phyloP scores from a whole-genome alignment of 2,888 invertebrate species.

The Athrips mouffetella region DNA sequence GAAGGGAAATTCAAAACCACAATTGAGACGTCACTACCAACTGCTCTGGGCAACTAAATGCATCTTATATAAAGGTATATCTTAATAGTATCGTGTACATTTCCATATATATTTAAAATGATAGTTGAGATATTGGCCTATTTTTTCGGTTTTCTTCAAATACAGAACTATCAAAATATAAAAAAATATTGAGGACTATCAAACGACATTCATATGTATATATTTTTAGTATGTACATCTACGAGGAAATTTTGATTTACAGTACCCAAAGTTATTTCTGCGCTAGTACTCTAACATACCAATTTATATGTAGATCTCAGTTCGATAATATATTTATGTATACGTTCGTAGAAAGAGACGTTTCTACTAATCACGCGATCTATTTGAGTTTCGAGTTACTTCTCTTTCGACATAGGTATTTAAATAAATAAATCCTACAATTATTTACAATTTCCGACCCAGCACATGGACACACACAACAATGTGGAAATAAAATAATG shows the following conservation, averaged over 20 bases:
- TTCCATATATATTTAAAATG: conserved; percentile 58
- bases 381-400: conserved; percentile 50
- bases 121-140: conserved; percentile 76
- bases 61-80: conserved; percentile 50
- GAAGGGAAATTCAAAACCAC: conserved; percentile 49
- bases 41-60: conserved; percentile 71
- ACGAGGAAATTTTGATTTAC: conserved; percentile 67
- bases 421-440: conserved; percentile 73
- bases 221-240: conserved; percentile 71
- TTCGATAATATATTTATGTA: conserved; percentile 47
- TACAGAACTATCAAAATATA: conserved; percentile 80
- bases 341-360: conserved; percentile 54
- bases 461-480: conserved; percentile 75
- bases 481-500: conserved; percentile 67
- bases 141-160: conserved; percentile 65
- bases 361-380: conserved; percentile 51
- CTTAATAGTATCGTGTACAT: conserved; percentile 67
- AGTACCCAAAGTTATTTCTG: conserved; percentile 74
- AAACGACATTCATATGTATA: conserved; percentile 77
- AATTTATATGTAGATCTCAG: conserved; percentile 56
- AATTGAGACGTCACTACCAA: conserved; percentile 47
- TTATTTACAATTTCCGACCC: conserved; percentile 73
- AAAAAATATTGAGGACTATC: conserved; percentile 79
- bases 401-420: conserved; percentile 45
- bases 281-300: conserved; percentile 63